Evolutionary conservation across 2,113 vertebrate species (phyloP).

Genomic region (Lethenteron camtschaticum): DNA sequence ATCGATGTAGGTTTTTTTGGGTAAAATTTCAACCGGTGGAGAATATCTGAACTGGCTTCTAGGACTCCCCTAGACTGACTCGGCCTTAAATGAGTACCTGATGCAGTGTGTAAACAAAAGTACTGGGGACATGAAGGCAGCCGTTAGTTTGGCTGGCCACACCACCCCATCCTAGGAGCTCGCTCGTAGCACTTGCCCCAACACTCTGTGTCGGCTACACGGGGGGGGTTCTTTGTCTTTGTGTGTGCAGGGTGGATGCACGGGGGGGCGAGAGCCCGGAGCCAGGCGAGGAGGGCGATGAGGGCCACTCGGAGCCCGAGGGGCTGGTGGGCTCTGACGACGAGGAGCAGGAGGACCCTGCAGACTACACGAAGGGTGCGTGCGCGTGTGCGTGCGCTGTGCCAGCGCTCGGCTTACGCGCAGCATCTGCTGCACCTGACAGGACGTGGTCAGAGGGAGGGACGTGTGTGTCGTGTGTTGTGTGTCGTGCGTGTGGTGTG

Average conservation of each 20-base stretch:
- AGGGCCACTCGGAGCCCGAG: conserved; percentile 12
- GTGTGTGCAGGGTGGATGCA: not conserved
- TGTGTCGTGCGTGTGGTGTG: no score
- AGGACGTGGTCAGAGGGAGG: no score
- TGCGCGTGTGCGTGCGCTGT: no score
- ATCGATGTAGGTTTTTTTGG: no score
- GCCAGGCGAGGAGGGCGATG: not conserved
- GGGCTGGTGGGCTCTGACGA: conserved; percentile 52
- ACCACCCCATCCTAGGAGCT: not conserved
- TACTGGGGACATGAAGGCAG: not conserved
- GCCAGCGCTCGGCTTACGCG: no score
- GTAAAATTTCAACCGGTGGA: no score
- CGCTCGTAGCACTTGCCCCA: not conserved
- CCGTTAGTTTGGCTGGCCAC: not conserved
- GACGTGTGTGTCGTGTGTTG: no score
- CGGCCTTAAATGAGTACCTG: not conserved
- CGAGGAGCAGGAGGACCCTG: conserved; percentile 64
- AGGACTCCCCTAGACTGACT: not conserved
- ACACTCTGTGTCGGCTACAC: not conserved
- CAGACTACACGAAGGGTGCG: conserved; percentile 53
- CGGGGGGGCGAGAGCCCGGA: not conserved
- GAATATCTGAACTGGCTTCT: no score
- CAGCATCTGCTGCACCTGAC: no score
- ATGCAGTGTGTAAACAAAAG: not conserved
- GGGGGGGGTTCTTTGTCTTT: not conserved